phyloP scores from a whole-genome alignment of 1,140 invertebrate genomes.

The Chrysopa pallens region DNA sequence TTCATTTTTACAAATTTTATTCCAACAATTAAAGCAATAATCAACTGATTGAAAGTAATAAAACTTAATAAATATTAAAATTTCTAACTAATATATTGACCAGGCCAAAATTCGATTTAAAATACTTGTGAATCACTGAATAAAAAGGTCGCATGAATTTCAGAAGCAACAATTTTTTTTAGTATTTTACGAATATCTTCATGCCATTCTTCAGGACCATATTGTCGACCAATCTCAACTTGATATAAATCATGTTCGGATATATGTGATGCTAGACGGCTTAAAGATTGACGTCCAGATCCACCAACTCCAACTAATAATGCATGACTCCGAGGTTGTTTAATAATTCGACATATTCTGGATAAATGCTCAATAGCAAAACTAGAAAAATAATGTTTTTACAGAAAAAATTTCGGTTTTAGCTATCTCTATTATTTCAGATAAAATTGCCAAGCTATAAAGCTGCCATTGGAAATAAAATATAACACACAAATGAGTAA shows the following conservation, averaged over 20 bases:
- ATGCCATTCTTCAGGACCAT: slow-evolving; percentile 70
- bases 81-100: no score
- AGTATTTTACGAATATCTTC: slow-evolving; percentile 77
- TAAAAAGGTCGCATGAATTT: slow-evolving; percentile 79
- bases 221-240: slow-evolving; percentile 80
- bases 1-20: no score
- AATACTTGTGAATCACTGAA: slow-evolving; percentile 73
- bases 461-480: no score
- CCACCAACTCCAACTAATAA: slow-evolving; percentile 80
- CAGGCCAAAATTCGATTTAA: no score
- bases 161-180: slow-evolving; percentile 57
- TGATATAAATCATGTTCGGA: slow-evolving; percentile 83
- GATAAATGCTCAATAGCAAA: slow-evolving; percentile 92
- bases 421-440: no score
- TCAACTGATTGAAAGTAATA: no score
- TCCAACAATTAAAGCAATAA: no score
- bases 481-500: no score
- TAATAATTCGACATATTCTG: slow-evolving; percentile 76
- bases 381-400: slow-evolving; percentile 31
- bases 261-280: slow-evolving; percentile 78
- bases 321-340: slow-evolving; percentile 74
- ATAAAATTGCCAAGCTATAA: no score
- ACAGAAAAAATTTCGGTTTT: no score
- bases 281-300: slow-evolving; percentile 79
- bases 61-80: no score